phyloP scores from a whole-genome alignment of 2,113 vertebrate species.

The Varanus salvator region DNA sequence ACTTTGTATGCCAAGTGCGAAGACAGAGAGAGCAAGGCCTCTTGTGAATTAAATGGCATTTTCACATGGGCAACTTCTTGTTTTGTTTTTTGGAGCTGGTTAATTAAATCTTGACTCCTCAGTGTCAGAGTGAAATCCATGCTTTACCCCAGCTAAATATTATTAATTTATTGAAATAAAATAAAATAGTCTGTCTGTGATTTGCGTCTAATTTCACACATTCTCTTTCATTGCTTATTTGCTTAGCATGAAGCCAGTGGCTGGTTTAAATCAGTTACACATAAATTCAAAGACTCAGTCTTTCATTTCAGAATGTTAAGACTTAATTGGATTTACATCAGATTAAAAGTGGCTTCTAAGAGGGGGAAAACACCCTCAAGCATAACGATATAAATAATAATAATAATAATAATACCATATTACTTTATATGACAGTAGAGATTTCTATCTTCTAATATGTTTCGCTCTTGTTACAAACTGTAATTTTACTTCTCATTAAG shows the following conservation, averaged over 20 bases:
- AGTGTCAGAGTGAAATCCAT: neutral
- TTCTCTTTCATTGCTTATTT: slow-evolving; percentile 62
- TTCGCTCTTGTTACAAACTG: slow-evolving; percentile 39
- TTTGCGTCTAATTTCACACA: slow-evolving; percentile 56
- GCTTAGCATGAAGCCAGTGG: slow-evolving; percentile 40
- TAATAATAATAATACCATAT: neutral
- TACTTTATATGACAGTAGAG: slow-evolving; percentile 43
- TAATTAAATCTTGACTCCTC: slow-evolving; percentile 10
- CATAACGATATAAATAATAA: slow-evolving; percentile 51
- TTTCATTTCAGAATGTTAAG: slow-evolving; percentile 66
- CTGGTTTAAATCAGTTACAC: slow-evolving; percentile 64
- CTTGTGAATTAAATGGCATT: neutral
- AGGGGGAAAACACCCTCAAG: slow-evolving; percentile 54
- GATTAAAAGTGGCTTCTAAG: slow-evolving; percentile 67
- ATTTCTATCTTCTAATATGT: slow-evolving; percentile 58
- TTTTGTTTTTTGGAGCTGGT: neutral
- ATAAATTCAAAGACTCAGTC: slow-evolving; percentile 65
- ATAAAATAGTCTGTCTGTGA: slow-evolving; percentile 43
- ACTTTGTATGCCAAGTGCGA: slow-evolving; percentile 3
- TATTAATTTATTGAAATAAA: slow-evolving; percentile 56
- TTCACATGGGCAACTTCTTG: neutral
- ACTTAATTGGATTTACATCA: slow-evolving; percentile 70
- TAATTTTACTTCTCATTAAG: slow-evolving; percentile 40
- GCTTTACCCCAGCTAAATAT: slow-evolving; percentile 33
- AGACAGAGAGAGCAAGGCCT: rapidly evolving